Evolutionary conservation across 2,113 vertebrate genomes (phyloP), one percentile per base, ranked within the genome.

Genomic region (Strix aluco): DNA sequence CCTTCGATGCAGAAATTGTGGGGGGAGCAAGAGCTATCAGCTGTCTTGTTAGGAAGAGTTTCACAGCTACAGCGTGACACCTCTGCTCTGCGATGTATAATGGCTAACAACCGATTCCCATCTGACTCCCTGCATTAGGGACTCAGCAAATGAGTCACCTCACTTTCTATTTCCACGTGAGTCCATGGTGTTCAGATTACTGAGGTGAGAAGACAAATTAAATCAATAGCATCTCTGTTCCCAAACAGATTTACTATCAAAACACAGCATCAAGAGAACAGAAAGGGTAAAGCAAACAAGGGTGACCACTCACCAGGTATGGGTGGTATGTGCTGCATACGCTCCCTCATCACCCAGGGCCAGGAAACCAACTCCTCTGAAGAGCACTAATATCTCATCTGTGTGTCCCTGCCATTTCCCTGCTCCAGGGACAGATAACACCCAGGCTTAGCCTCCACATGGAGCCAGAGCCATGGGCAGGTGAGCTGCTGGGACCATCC

Each of bases 121-220:
- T 65, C 91, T 79, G 57, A 91, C 52, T 94, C 72, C 34, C 81
- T 92, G 70, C 70, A 73, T 91, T 62, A 95, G 51, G 52, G 73
- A 81, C 82, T 82, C 66, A 38, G 81, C 51, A 94, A 95, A 95
- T 87, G 66, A 95, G 54, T 59, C 81, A 95, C 66, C 88, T 79
- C 63, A 46, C 61, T 81, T 86, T 78, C 79, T 51, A 85, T 82
- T 95, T 82, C 62, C 85, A 80, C 0, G 0, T 75, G 66, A 92
- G 46, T 51, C 81, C 59, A 15, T 10, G 7, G 51, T 79, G 58
- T 86, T 52, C 77, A 72, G 62, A 73, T 72, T 80, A 85, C n/a
- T 18, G 58, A 36, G 12, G 42, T 81, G 85, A 77, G 84, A 61
- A 82, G 66, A 85, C 46, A 80, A 87, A 85, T 70, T 19, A 70